These are phyloP conservation scores for Arctocebus calabarensis DNA, from an alignment of 2,797 vertebrate species.

Conservation along the genomic window DNA sequence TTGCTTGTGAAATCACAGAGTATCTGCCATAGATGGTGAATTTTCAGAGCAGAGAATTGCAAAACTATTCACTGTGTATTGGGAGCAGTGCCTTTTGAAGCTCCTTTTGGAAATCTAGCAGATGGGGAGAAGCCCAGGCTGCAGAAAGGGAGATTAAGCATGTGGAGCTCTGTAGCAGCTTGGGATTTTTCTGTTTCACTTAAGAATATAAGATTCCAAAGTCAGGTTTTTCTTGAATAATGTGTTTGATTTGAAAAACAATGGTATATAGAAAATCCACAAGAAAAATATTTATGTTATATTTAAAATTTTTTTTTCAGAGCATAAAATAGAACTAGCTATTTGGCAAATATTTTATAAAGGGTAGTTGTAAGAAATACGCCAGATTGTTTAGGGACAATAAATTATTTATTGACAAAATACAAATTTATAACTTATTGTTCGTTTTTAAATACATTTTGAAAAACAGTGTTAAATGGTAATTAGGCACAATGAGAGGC, in stretches of 20 bases:
- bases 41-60: background rate
- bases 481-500: background rate
- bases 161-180: background rate
- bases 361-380: background rate
- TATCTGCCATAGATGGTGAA: background rate
- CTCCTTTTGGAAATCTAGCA: background rate
- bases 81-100: background rate
- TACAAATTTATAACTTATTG: background rate
- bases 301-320: background rate
- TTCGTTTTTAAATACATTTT: background rate
- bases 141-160: background rate
- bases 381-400: background rate
- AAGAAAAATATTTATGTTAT: background rate
- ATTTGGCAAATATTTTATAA: slow-evolving; percentile 45
- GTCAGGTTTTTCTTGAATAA: background rate
- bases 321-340: background rate
- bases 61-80: background rate
- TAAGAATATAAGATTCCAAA: slow-evolving; percentile 15
- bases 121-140: background rate
- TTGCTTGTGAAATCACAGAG: background rate
- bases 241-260: slow-evolving; percentile 38
- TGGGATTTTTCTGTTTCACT: slow-evolving; percentile 21
- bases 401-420: slow-evolving; percentile 27
- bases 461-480: background rate
- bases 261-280: background rate